phyloP scores from a whole-genome alignment of 1,140 invertebrate genomes.

The Hyles euphorbiae region DNA sequence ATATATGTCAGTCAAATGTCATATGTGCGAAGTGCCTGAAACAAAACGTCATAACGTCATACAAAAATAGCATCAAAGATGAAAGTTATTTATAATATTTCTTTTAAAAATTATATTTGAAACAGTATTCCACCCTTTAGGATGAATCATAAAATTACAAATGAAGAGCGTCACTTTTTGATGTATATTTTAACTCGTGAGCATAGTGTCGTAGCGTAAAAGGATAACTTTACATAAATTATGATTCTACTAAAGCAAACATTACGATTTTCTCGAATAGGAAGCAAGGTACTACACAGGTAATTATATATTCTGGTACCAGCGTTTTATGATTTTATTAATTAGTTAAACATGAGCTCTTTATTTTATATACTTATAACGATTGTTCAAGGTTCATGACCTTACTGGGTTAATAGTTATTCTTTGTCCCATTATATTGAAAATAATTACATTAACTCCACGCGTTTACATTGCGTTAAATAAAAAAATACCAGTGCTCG shows the following conservation, averaged over 20 bases:
- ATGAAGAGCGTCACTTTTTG: conserved; percentile 30
- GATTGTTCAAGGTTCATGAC: conserved; percentile 36
- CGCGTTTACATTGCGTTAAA: no score
- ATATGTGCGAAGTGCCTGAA: conserved; percentile 8
- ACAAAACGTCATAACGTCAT: conserved; percentile 39
- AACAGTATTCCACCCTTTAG: conserved; percentile 29
- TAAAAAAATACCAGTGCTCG: no score
- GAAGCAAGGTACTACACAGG: conserved; percentile 62
- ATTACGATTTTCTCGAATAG: conserved; percentile 60
- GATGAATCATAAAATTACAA: conserved; percentile 38
- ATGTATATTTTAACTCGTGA: conserved; percentile 36
- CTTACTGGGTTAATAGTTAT: conserved; percentile 33
- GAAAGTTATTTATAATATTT: conserved; percentile 73
- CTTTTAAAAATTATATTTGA: conserved; percentile 40
- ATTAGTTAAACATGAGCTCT: conserved; percentile 9
- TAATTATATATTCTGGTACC: conserved; percentile 28
- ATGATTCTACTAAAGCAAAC: conserved; percentile 68
- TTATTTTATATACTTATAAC: conserved; percentile 12
- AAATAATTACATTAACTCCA: not conserved
- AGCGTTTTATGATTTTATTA: conserved; percentile 8
- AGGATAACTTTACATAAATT: conserved; percentile 58
- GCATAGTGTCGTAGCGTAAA: conserved; percentile 32
- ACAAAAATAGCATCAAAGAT: conserved; percentile 68
- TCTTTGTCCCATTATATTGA: conserved; percentile 20
- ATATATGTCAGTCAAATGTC: conserved; percentile 18